Evolutionary conservation across 2,888 invertebrate species (phyloP), one percentile per base, ranked within the genome.

Genomic region (Rhagophthalmus giganteus): DNA sequence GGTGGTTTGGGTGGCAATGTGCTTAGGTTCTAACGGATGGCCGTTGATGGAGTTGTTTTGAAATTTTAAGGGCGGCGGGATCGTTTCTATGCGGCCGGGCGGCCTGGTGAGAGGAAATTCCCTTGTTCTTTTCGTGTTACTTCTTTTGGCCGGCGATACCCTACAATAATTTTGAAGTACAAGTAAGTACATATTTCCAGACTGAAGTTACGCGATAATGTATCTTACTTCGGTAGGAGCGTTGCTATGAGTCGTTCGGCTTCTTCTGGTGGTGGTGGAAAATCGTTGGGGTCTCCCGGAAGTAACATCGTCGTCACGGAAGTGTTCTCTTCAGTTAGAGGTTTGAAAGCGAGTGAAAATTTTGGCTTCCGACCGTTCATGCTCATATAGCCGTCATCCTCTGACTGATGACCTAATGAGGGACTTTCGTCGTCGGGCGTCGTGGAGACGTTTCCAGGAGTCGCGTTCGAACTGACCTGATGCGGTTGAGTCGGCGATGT

Each of bases 301-400:
- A 76, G 76, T 49, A 78, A 76, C 49, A 76, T 35, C 11, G 54
- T 41, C 10, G 44, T 49, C 15, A 55, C 25, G 10, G 49, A 35
- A 41, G 71, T 69, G 45, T 71, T 66, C 65, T 77, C 78, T 72
- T 82, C 83, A 55, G 81, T 81, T 28, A 74, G 72, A 67, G 81
- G 85, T 77, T 80, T 84, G 78, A 82, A 86, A 72, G 81, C 82
- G 73, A 87, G 76, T 71, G 85, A 83, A 76, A 86, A 86, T 76
- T 86, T 86, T 63, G 86, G 83, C 74, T 86, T 86, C 73, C 89
- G 83, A 64, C 90, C 90, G 83, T 90, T 91, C 83, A 90, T 88
- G 78, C 90, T 90, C 90, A 90, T 90, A 78, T 91, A 90, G 74
- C 90, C 90, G 82, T 91, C 90, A 82, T 91, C 90, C 74, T 91